Conservation (phyloP, 1,140 invertebrate genomes). For the Drosophila sulfurigaster region DNA sequence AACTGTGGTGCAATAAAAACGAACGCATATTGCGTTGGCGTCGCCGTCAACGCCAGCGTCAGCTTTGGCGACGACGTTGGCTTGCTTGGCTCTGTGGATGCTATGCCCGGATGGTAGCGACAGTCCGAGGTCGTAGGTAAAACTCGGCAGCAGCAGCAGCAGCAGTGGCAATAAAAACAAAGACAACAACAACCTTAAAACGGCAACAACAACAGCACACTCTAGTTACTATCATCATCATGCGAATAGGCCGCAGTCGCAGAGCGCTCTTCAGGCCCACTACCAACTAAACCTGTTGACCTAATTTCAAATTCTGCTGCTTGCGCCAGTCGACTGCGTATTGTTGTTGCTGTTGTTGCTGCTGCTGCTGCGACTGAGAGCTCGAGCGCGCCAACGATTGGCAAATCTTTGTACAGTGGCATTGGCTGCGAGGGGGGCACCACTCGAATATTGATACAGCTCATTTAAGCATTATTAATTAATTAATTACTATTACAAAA, state of each 20-base stretch:
- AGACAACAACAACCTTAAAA: conserved; percentile 51
- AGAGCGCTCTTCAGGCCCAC: conserved; percentile 60
- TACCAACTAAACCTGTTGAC: conserved; percentile 80
- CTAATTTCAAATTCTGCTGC: conserved; percentile 83
- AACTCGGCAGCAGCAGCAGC: conserved; percentile 32
- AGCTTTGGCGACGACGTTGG: conserved; percentile 36
- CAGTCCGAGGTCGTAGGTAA: conserved; percentile 60
- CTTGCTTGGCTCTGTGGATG: conserved; percentile 44
- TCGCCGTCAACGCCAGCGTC: conserved; percentile 65
- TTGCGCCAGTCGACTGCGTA: conserved; percentile 52
- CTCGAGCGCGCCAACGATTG: conserved; percentile 69
- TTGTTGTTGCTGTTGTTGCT: conserved; percentile 64
- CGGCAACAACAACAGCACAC: conserved; percentile 51
- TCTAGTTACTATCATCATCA: conserved; percentile 73
- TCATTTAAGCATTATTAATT: not conserved
- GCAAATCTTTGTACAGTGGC: conserved; percentile 75
- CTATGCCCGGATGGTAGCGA: conserved; percentile 51
- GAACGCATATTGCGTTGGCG: conserved; percentile 81
- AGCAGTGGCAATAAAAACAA: conserved; percentile 43
- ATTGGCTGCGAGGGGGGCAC: conserved; percentile 38
- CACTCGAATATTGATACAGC: not conserved
- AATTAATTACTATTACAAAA: not conserved
- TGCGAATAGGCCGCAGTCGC: conserved; percentile 63
- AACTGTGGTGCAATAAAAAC: conserved; percentile 80
- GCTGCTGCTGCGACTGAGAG: conserved; percentile 57